A percentile compares a stretch with the other conserved stretches of the same genome.
phyloP scores from a whole-genome alignment of 92 coral and sea anemone genomes.

The Epizoanthus rinbou region DNA sequence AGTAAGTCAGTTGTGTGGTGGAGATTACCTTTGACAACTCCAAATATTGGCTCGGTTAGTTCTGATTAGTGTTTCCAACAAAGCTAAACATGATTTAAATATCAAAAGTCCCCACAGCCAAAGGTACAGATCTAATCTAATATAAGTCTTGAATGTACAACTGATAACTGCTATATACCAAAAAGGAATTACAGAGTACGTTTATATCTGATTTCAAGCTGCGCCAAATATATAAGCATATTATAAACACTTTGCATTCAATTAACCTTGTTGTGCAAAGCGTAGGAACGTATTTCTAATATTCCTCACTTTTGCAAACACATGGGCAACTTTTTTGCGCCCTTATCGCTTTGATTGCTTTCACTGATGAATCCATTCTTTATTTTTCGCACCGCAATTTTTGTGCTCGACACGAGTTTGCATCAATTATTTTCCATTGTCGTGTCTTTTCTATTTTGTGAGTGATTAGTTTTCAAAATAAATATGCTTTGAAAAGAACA shows the following conservation, averaged over 20 bases:
- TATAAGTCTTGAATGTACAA: not conserved
- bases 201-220: not conserved
- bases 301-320: not conserved
- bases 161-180: not conserved
- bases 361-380: not conserved
- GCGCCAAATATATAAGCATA: not conserved
- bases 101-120: not conserved
- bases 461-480: constrained; percentile 3
- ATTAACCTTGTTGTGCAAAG: not conserved
- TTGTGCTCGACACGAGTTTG: not conserved
- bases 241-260: not conserved
- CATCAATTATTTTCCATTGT: not conserved
- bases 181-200: not conserved
- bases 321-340: not conserved
- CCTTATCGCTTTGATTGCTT: not conserved
- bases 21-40: not conserved
- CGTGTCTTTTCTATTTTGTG: not conserved
- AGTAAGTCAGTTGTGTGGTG: not conserved
- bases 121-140: not conserved
- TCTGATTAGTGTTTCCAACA: not conserved
- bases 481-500: constrained; percentile 1
- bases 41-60: not conserved
- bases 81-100: not conserved
- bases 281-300: not conserved
- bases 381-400: not conserved